A percentile compares a stretch with the other conserved stretches of the same genome.
phyloP scores from a whole-genome alignment of 2,113 vertebrate genomes.

The Aix galericulata region DNA sequence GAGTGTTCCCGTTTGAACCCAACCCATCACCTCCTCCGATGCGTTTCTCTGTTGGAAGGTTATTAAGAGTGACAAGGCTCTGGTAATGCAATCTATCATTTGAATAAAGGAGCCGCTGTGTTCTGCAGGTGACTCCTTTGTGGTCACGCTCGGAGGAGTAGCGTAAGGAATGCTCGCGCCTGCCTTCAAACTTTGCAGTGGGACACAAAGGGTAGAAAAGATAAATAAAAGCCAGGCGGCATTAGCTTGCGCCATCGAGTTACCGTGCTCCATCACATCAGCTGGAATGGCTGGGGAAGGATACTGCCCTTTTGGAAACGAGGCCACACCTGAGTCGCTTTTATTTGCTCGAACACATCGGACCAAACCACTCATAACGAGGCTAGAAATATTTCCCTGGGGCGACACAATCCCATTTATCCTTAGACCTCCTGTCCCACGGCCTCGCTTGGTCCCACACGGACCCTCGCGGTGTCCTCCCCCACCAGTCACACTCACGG shows the following conservation, averaged over 20 bases:
- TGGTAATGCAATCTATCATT: background rate
- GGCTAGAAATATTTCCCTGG: background rate
- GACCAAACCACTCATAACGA: background rate
- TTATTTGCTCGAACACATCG: background rate
- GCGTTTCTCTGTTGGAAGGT: slow-evolving; percentile 25
- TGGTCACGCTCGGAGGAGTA: background rate
- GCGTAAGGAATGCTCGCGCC: background rate
- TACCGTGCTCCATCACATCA: background rate
- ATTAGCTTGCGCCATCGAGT: background rate
- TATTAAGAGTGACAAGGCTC: slow-evolving; percentile 41
- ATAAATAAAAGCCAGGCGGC: background rate
- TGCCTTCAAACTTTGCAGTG: background rate
- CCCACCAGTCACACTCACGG: accelerated
- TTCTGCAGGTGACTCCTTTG: slow-evolving; percentile 66
- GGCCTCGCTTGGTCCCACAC: background rate
- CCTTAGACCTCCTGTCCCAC: background rate
- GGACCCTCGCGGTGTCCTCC: background rate
- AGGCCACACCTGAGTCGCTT: background rate
- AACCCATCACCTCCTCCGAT: background rate
- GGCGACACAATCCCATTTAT: background rate
- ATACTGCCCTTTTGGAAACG: background rate
- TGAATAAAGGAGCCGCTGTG: slow-evolving; percentile 40
- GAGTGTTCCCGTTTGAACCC: background rate
- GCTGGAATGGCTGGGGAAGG: background rate
- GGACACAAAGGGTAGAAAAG: background rate